Evolutionary conservation across 2,113 vertebrate genomes (phyloP).

Genomic region (Halichoeres trimaculatus): DNA sequence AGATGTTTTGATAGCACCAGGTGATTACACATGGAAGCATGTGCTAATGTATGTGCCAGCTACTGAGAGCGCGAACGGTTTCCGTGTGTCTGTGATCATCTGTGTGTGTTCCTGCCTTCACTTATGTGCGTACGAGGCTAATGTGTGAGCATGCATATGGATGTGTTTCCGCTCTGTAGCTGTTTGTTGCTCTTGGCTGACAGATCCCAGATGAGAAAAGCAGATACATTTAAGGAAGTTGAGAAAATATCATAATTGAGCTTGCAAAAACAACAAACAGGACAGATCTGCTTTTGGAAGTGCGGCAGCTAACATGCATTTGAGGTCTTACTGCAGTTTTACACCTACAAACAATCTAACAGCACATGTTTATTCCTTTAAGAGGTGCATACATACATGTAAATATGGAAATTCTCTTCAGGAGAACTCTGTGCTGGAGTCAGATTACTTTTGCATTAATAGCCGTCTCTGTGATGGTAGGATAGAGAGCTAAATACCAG

Average conservation of each 20-base stretch:
- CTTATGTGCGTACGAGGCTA: slow-evolving; percentile 33
- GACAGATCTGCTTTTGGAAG: slow-evolving; percentile 30
- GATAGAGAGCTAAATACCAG: neutral
- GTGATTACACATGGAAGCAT: slow-evolving; percentile 60
- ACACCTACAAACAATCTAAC: slow-evolving; percentile 11
- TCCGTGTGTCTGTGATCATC: slow-evolving; percentile 34
- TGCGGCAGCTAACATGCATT: slow-evolving; percentile 51
- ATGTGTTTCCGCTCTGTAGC: slow-evolving; percentile 66
- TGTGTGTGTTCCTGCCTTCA: slow-evolving; percentile 44
- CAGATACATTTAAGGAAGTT: slow-evolving; percentile 63
- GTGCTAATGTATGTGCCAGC: slow-evolving; percentile 49
- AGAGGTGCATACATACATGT: too few species aligned
- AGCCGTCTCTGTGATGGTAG: too few species aligned
- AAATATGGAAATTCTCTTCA: neutral
- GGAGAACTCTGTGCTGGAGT: neutral
- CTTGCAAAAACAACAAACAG: slow-evolving; percentile 62
- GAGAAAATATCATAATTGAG: slow-evolving; percentile 46
- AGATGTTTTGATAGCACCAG: slow-evolving; percentile 54
- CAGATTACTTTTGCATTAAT: neutral
- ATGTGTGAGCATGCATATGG: slow-evolving; percentile 62
- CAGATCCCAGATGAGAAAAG: slow-evolving; percentile 63
- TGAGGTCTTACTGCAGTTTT: slow-evolving; percentile 42
- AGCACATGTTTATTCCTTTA: neutral
- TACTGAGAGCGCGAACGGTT: slow-evolving; percentile 27
- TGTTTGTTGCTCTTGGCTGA: slow-evolving; percentile 66